Conservation (phyloP, 2,888 invertebrate species). For the Pachycephus smyrnensis region DNA sequence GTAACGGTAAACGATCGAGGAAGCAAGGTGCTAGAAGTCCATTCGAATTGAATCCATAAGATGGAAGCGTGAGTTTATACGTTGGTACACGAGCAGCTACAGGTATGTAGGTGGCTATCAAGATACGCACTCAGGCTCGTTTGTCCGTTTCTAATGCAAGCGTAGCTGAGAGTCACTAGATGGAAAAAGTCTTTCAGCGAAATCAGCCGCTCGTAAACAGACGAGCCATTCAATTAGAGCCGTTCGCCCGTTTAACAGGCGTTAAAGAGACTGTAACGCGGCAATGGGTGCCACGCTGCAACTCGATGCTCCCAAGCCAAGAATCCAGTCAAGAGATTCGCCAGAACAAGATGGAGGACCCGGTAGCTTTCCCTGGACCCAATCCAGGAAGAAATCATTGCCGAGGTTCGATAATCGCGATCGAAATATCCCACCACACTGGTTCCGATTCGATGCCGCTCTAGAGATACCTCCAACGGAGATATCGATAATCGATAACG, state of each 20-base stretch:
- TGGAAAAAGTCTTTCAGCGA: slow-evolving; percentile 31
- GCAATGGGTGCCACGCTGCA: not conserved
- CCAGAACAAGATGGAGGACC: not conserved
- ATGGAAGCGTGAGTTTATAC: not conserved
- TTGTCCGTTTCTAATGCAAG: not conserved
- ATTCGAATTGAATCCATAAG: not conserved
- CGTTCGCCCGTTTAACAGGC: not conserved
- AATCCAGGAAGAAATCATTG: not conserved
- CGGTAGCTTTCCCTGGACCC: not conserved
- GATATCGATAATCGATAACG: not conserved
- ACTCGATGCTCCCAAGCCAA: not conserved
- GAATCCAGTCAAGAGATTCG: not conserved
- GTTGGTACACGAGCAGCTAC: not conserved
- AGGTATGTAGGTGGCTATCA: not conserved
- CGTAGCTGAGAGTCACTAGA: not conserved
- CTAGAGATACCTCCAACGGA: not conserved
- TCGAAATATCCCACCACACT: not conserved
- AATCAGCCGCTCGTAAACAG: slow-evolving; percentile 34
- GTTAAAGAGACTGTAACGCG: not conserved
- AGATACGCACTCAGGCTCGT: not conserved
- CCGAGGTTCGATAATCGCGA: not conserved
- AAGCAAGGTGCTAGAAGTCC: not conserved
- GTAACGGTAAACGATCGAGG: not conserved
- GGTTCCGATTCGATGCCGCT: not conserved
- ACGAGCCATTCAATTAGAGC: slow-evolving; percentile 37